Evolutionary conservation across 2,888 invertebrate genomes (phyloP).

Genomic region (Myopa tessellatipennis): DNA sequence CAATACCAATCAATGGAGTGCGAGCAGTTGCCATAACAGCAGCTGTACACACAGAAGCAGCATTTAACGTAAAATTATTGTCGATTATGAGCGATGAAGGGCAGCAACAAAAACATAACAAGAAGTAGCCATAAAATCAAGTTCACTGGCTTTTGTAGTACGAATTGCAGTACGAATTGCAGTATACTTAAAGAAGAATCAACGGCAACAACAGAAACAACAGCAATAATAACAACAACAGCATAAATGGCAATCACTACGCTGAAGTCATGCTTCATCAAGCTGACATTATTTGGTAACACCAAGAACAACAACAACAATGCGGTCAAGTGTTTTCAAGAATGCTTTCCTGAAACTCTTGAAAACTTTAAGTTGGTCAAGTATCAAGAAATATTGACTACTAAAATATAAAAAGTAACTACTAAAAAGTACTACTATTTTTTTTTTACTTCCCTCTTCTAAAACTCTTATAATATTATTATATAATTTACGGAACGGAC

Average conservation of each 20-base stretch:
- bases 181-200: background rate
- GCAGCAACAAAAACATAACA: background rate
- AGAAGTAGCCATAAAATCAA: constrained; percentile 16
- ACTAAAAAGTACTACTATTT: too few relatives aligned
- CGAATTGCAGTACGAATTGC: too few relatives aligned
- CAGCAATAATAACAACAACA: background rate
- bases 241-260: background rate
- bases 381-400: too few relatives aligned
- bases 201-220: constrained; percentile 6
- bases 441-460: too few relatives aligned
- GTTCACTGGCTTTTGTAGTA: constrained; percentile 8
- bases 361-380: too few relatives aligned
- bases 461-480: too few relatives aligned
- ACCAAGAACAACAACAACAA: background rate
- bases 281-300: background rate
- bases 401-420: too few relatives aligned
- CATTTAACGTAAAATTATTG: background rate
- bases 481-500: too few relatives aligned
- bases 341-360: too few relatives aligned
- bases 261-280: constrained; percentile 9
- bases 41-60: background rate
- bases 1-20: too few relatives aligned
- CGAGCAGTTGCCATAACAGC: too few relatives aligned
- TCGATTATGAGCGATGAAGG: background rate
- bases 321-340: background rate